Evolutionary conservation across 2,797 vertebrate genomes (phyloP).

Genomic region (Oreochromis grahami): DNA sequence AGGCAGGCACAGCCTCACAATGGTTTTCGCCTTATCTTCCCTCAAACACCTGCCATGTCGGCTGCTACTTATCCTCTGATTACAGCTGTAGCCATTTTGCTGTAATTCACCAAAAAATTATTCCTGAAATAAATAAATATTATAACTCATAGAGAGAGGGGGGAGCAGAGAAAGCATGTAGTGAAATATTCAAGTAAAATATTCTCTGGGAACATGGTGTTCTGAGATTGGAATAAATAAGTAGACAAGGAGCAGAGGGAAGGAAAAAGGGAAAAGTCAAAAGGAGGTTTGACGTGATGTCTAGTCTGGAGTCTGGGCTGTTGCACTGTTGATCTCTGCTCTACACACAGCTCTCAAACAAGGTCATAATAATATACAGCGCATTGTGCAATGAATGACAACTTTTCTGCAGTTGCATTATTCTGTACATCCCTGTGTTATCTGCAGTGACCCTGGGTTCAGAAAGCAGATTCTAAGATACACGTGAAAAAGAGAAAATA

Average conservation of each 20-base stretch:
- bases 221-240: constrained; percentile 69
- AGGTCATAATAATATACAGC: constrained; percentile 26
- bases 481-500: not conserved
- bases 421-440: not conserved
- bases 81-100: constrained; percentile 75
- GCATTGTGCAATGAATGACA: constrained; percentile 6
- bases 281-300: constrained; percentile 48
- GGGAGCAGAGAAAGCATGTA: constrained; percentile 2
- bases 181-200: constrained; percentile 70
- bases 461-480: not conserved
- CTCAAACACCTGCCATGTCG: constrained; percentile 80
- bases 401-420: not conserved
- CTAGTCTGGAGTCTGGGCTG: constrained; percentile 29
- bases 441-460: constrained; percentile 17
- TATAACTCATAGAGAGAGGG: constrained; percentile 29
- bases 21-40: constrained; percentile 73
- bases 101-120: constrained; percentile 72
- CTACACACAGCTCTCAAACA: constrained; percentile 41
- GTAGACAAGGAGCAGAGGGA: constrained; percentile 43
- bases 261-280: constrained; percentile 27
- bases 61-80: constrained; percentile 79
- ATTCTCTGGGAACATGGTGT: constrained; percentile 62
- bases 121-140: constrained; percentile 76
- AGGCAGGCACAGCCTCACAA: constrained; percentile 67
- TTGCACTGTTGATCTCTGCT: constrained; percentile 37